Conservation (phyloP, 1,140 invertebrate genomes). For the Halictus rubicundus region DNA sequence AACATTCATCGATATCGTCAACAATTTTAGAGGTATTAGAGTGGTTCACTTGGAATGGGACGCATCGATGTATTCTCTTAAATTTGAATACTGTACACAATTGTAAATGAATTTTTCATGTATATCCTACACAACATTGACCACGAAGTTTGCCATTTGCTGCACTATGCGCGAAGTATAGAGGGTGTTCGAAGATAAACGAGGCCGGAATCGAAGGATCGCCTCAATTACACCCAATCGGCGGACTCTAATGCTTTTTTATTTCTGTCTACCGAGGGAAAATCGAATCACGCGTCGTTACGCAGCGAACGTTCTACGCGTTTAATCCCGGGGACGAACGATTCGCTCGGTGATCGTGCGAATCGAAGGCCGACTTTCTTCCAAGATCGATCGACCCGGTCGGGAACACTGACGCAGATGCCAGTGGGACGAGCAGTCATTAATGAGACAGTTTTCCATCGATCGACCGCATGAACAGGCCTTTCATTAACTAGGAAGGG, state of each 20-base stretch:
- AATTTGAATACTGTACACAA: no score
- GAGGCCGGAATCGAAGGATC: slow-evolving; percentile 51
- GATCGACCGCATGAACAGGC: slow-evolving; percentile 11
- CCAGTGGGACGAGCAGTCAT: slow-evolving; percentile 23
- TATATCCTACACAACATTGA: no score
- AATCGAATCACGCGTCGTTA: slow-evolving; percentile 15
- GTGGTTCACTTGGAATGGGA: no score
- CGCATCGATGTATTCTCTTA: no score
- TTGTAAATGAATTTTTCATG: no score
- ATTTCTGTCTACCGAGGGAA: slow-evolving; percentile 12
- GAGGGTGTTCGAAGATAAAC: slow-evolving; percentile 41
- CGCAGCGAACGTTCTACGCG: background rate
- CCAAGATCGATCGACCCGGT: slow-evolving; percentile 27
- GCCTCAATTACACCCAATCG: slow-evolving; percentile 33
- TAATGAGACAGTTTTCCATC: slow-evolving; percentile 46
- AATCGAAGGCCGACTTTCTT: background rate
- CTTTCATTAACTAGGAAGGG: slow-evolving; percentile 14
- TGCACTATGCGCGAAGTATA: background rate
- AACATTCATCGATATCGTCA: no score
- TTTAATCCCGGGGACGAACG: no score
- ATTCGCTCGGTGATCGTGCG: background rate
- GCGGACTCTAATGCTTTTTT: background rate
- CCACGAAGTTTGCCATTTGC: no score
- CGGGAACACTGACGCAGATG: background rate
- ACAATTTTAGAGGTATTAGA: no score